phyloP scores from a whole-genome alignment of 1,140 invertebrate species.

The Semibalanus balanoides region DNA sequence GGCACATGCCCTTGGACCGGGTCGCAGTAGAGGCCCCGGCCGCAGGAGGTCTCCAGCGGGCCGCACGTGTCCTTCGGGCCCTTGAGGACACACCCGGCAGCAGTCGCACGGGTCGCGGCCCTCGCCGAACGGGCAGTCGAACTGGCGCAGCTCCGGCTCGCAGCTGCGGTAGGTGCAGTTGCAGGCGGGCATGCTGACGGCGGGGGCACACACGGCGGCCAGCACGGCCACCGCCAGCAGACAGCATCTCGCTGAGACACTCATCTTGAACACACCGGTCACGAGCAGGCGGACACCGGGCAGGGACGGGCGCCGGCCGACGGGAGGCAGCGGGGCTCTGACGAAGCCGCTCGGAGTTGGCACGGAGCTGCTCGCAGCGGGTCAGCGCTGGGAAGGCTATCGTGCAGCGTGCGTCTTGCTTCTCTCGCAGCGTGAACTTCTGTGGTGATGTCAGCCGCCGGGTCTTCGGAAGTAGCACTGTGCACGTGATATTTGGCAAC shows the following conservation, averaged over 20 bases:
- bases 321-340: no score
- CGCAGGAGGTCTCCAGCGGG: not conserved
- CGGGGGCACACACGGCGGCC: no score
- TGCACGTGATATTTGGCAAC: no score
- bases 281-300: not conserved
- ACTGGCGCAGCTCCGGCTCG: not conserved
- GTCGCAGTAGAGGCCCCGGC: not conserved
- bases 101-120: slow-evolving; percentile 5
- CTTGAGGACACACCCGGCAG: slow-evolving; percentile 7
- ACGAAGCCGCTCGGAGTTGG: no score
- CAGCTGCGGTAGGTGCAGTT: not conserved
- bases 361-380: no score
- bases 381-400: no score
- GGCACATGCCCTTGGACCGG: not conserved
- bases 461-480: no score
- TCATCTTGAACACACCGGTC: not conserved
- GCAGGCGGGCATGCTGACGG: not conserved
- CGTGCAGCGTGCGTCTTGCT: no score
- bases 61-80: not conserved
- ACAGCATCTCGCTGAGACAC: not conserved
- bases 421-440: no score
- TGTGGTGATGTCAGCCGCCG: no score
- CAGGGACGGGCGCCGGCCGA: no score
- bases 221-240: not conserved
- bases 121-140: not conserved